Percentiles rank a stretch among this genome's conserved stretches.
Evolutionary conservation across 23 tunicate genomes (phyloP).

Genomic region (Styela clava): DNA sequence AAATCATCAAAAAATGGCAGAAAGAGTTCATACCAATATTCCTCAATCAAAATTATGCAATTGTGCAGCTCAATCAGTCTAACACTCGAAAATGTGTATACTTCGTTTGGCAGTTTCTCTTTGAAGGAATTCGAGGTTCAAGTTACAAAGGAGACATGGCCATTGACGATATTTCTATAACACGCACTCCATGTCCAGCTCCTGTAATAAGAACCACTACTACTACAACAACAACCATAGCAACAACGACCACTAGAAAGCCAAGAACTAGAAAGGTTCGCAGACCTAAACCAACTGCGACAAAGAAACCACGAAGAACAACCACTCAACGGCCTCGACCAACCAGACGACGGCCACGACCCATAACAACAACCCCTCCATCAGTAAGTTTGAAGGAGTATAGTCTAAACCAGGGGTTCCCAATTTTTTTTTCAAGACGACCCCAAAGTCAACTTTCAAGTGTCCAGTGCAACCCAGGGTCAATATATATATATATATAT

Average conservation of each 20-base stretch:
- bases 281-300: background rate
- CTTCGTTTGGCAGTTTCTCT: constrained; percentile 55
- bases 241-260: constrained; percentile 37
- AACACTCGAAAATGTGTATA: too few relatives aligned
- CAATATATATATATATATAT: too few relatives aligned
- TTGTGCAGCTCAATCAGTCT: too few relatives aligned
- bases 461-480: too few relatives aligned
- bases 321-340: constrained; percentile 30
- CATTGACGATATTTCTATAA: constrained; percentile 67
- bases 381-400: background rate
- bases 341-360: constrained; percentile 20
- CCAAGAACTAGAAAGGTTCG: constrained; percentile 18
- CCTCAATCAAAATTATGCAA: too few relatives aligned
- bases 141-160: constrained; percentile 63
- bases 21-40: too few relatives aligned
- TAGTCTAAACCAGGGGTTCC: too few relatives aligned
- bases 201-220: constrained; percentile 47
- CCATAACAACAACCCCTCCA: constrained; percentile 29
- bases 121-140: constrained; percentile 54
- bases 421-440: too few relatives aligned
- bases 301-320: constrained; percentile 3
- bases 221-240: constrained; percentile 33
- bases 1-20: too few relatives aligned
- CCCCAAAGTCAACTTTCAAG: too few relatives aligned
- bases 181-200: constrained; percentile 29